Conservation (phyloP, 2,797 vertebrate genomes). For the Manis javanica region DNA sequence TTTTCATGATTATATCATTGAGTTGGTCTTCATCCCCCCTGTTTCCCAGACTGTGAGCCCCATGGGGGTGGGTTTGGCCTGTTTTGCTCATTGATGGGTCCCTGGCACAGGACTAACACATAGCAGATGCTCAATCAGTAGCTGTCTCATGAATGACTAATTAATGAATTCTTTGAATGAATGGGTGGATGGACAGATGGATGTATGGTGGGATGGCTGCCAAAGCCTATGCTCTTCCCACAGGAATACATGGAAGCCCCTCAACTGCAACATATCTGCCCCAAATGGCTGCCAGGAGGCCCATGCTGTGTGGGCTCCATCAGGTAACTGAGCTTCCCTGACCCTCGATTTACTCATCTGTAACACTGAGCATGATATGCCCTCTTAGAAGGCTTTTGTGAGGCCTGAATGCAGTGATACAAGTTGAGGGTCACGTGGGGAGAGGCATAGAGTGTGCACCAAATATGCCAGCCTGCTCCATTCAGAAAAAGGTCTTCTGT, state of each 20-base stretch:
- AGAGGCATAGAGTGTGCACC: neutral
- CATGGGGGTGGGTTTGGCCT: neutral
- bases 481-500: neutral
- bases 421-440: neutral
- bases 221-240: neutral
- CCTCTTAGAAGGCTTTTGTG: neutral
- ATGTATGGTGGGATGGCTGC: neutral
- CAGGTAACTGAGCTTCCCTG: neutral
- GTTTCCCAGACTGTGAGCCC: neutral
- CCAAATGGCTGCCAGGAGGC: neutral
- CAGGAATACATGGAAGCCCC: neutral
- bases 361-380: neutral
- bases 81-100: neutral
- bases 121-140: neutral
- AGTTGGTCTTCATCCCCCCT: neutral
- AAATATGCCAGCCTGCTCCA: neutral
- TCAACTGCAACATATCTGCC: fast-evolving
- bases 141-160: neutral
- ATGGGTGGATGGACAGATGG: neutral
- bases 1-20: neutral
- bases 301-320: neutral
- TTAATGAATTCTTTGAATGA: neutral
- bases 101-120: neutral
- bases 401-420: neutral
- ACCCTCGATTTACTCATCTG: neutral